These are phyloP conservation scores for Triplophysa yarkandensis DNA, from an alignment of 2,797 vertebrate species.

Conservation along the genomic window DNA sequence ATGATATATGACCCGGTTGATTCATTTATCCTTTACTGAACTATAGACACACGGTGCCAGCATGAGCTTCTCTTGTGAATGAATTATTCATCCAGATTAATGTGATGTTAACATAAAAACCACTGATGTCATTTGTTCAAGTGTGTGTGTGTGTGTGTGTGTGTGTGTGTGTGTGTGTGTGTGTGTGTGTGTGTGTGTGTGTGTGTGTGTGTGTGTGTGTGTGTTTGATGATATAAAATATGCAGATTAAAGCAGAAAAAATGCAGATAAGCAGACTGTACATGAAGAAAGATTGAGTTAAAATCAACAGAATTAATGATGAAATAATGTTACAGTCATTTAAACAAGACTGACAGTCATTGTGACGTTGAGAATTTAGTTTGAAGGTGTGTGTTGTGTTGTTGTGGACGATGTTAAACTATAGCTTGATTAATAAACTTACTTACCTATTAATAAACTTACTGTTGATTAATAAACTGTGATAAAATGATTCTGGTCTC, in stretches of 20 bases:
- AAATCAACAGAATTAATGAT: too few relatives aligned
- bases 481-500: too few relatives aligned
- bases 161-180: neutral
- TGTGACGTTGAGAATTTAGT: too few relatives aligned
- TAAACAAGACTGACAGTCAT: too few relatives aligned
- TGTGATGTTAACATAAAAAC: neutral
- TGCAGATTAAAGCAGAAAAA: conserved; percentile 24
- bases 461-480: too few relatives aligned
- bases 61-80: neutral
- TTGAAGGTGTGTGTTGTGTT: too few relatives aligned
- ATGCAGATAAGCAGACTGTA: conserved; percentile 11
- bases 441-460: too few relatives aligned
- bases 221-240: conserved; percentile 3
- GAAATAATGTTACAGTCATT: too few relatives aligned
- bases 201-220: neutral
- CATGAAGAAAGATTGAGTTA: too few relatives aligned
- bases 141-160: neutral
- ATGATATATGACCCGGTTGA: neutral
- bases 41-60: neutral
- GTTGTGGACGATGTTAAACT: too few relatives aligned
- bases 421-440: too few relatives aligned
- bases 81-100: conserved; percentile 21
- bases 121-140: neutral
- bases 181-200: too few relatives aligned
- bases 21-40: neutral